These are phyloP conservation scores for Spisula solida DNA, from an alignment of 2,888 invertebrate genomes.

Conservation along the genomic window DNA sequence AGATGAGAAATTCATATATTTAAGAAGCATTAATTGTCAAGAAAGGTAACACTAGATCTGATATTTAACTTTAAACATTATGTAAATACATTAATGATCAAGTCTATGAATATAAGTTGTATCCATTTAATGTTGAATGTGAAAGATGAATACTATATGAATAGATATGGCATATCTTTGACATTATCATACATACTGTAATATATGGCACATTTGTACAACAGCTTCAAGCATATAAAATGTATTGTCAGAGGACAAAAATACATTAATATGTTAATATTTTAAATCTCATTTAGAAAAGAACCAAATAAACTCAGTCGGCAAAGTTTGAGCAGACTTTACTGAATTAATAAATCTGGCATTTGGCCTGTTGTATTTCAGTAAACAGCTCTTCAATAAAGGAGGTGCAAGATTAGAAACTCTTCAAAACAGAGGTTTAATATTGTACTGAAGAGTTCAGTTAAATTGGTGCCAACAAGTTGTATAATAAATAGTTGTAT, in stretches of 20 bases:
- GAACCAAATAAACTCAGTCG: background rate
- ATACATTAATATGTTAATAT: constrained; percentile 3
- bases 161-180: background rate
- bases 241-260: background rate
- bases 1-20: too few species aligned
- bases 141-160: too few species aligned
- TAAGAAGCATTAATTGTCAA: background rate
- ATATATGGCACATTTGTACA: background rate
- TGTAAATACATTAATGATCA: too few species aligned
- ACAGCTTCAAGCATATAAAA: background rate
- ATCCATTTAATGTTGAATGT: background rate
- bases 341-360: background rate
- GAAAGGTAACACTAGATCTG: background rate
- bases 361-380: background rate
- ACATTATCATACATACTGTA: background rate
- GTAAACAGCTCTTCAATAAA: background rate
- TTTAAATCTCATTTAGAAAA: background rate
- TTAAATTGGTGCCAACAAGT: background rate
- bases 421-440: constrained; percentile 1
- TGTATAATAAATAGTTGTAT: background rate
- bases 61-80: background rate
- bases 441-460: background rate
- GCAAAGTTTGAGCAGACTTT: background rate
- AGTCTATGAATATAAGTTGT: too few species aligned
- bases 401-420: background rate